Evolutionary conservation across 2,113 vertebrate genomes (phyloP).

Genomic region (Zapornia atra): DNA sequence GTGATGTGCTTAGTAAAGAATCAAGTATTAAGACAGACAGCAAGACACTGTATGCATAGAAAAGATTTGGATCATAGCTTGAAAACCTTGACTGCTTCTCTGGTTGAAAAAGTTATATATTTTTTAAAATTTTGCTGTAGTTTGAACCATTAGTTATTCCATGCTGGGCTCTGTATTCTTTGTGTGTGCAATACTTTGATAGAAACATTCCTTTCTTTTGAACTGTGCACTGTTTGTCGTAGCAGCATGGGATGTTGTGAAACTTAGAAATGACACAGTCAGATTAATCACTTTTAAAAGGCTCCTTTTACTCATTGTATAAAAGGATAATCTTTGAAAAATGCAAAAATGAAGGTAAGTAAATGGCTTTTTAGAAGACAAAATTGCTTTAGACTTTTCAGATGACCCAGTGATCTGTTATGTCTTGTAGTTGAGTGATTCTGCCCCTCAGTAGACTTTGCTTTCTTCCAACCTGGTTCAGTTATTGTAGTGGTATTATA

Average conservation of each 20-base stretch:
- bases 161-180: conserved; percentile 1
- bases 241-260: conserved; percentile 22
- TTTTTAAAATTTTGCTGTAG: not conserved
- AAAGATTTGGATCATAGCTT: conserved; percentile 2
- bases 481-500: not conserved
- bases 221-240: conserved; percentile 5
- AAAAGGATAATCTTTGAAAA: not conserved
- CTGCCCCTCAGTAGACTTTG: not conserved
- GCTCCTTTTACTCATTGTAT: not conserved
- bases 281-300: not conserved
- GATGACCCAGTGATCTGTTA: not conserved
- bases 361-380: not conserved
- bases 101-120: not conserved
- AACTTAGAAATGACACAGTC: not conserved
- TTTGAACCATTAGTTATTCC: conserved; percentile 11
- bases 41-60: not conserved
- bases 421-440: not conserved
- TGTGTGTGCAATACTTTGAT: not conserved
- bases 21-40: not conserved
- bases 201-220: not conserved
- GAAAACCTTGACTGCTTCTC: not conserved
- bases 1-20: not conserved
- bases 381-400: not conserved
- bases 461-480: not conserved
- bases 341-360: not conserved